Conservation (phyloP, 2,113 vertebrate genomes). For the Halcyon malimbica region DNA sequence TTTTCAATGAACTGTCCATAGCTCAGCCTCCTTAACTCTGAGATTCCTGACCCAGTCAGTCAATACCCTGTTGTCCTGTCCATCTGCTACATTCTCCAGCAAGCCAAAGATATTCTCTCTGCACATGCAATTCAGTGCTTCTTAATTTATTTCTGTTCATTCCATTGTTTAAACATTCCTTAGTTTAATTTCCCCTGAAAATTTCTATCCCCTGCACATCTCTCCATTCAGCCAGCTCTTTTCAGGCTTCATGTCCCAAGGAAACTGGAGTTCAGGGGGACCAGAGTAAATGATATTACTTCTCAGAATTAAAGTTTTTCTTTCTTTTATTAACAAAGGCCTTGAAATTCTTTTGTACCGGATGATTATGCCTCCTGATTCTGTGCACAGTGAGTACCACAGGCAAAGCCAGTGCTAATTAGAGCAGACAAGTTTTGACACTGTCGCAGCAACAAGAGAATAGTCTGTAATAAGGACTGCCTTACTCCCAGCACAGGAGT, state of each 20-base stretch:
- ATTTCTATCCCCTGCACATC: not conserved
- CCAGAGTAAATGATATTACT: not conserved
- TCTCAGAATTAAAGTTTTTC: not conserved
- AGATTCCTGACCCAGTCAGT: not conserved
- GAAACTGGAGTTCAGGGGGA: not conserved
- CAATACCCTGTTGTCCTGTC: not conserved
- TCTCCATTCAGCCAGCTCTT: not conserved
- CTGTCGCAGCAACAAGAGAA: not conserved
- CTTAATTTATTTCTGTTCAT: not conserved
- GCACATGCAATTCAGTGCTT: not conserved
- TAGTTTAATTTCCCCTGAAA: not conserved
- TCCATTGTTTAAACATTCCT: not conserved
- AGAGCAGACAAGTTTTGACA: not conserved
- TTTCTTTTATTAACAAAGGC: not conserved
- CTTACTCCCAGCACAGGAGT: not conserved
- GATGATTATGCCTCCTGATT: not conserved
- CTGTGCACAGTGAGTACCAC: not conserved
- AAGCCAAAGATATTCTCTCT: not conserved
- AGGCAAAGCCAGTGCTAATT: not conserved
- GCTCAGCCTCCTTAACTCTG: not conserved
- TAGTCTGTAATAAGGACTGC: not conserved
- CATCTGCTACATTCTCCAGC: not conserved
- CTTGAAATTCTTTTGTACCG: not conserved
- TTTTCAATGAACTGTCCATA: no score
- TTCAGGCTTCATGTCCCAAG: not conserved